Base-by-base conservation (phyloP, 1,140 invertebrate genomes). In the Drosophila suzukii region DNA sequence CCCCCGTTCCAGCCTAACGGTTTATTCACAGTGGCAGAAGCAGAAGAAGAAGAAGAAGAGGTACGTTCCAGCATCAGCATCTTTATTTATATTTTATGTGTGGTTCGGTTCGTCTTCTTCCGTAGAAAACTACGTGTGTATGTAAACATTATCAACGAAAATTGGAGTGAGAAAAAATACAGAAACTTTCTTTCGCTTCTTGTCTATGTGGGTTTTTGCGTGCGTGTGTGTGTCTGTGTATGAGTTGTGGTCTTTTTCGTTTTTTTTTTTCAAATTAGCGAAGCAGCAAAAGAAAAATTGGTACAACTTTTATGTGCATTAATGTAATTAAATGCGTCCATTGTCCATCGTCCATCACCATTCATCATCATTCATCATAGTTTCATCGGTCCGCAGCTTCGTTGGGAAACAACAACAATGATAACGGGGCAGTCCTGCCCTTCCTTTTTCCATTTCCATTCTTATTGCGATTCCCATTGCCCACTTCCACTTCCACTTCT, bases 281-380 rank as follows among this genome's bases (percentile, higher is more conserved):
- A 58, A 58, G 51, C 65, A 58, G 67, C 68, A 65, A 51, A 49
- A 34, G 47, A 54, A 44, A 68, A 68, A 54, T 20, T 62, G 58
- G 63, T 53, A 32, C 34, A 32, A 36, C 30, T 75, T 59, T 75
- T 50, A 38, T 66, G 43, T 59, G 60, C 73, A 70, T 77, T 66
- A 50, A 70, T 76, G 66, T 50, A 60, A 76, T 77, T 68, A 77
- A 68, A 55, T 57, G 57, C 70, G n/a, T 60, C 32, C 32, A 20
- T n/a, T 66, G 53, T 43, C 41, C 36, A 49, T 58, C 41, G 58
- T 67, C 55, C 47, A 60, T 73, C 49, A 61, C 72, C 62, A 70
- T 46, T 51, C 60, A 54, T 75, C 61, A 59, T 49, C 54, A 24
- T 63, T 53, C 65, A 49, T 70, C 57, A 71, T 56, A 27, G n/a